A percentile compares a stretch with the other conserved stretches of the same genome.
These are phyloP conservation scores for Cacatua alba DNA, from an alignment of 2,113 vertebrate genomes.

Conservation along the genomic window DNA sequence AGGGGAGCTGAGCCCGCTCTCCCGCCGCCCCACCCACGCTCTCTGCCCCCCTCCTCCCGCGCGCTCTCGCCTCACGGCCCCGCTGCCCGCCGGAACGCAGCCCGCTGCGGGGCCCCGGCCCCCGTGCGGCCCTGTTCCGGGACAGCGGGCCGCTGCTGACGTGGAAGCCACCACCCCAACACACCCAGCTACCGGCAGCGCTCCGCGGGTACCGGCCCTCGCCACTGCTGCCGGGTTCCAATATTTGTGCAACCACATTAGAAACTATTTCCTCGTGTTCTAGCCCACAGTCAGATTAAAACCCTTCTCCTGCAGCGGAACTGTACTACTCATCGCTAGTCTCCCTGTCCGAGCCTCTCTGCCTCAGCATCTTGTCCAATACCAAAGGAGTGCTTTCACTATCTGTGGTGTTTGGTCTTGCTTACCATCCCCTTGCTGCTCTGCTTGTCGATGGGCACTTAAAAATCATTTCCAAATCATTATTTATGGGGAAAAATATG, in stretches of 20 bases:
- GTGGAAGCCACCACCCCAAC: neutral
- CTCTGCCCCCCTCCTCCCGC: neutral
- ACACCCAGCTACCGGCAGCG: neutral
- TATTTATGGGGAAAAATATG: rapidly evolving
- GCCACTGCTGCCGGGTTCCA: neutral
- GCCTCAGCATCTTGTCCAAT: rapidly evolving
- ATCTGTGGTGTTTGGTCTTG: rapidly evolving
- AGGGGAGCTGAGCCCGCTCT: neutral
- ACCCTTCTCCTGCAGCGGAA: neutral
- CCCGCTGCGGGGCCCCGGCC: no score
- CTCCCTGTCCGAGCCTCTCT: rapidly evolving
- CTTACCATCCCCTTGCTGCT: neutral
- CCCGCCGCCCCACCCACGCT: neutral
- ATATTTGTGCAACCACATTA: rapidly evolving
- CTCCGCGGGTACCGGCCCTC: neutral
- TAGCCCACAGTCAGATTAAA: neutral
- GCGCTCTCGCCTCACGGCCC: no score
- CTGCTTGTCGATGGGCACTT: rapidly evolving
- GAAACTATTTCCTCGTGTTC: no score
- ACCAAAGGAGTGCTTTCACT: neutral
- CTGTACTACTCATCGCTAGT: rapidly evolving
- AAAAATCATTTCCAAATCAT: neutral
- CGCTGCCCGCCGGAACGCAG: neutral
- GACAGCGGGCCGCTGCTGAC: neutral
- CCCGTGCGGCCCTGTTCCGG: neutral